These are phyloP conservation scores for Hoplodrina ambigua DNA, from an alignment of 2,888 invertebrate species.

Conservation along the genomic window DNA sequence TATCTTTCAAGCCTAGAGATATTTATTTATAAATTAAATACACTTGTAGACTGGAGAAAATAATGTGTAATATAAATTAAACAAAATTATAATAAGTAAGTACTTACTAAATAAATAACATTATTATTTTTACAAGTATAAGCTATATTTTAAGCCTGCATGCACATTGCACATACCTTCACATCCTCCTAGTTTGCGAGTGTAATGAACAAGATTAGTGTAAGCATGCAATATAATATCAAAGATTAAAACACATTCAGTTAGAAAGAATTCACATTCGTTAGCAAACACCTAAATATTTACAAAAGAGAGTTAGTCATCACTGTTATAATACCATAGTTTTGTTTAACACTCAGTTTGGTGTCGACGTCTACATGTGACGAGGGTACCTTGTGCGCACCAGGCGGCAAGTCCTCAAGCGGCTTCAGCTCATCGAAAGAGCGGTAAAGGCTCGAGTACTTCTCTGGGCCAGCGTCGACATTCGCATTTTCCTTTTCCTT, in stretches of 20 bases:
- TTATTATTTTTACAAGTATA: slow-evolving; percentile 34
- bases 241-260: slow-evolving; percentile 55
- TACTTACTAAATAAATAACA: slow-evolving; percentile 24
- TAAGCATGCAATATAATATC: slow-evolving; percentile 66
- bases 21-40: slow-evolving; percentile 20
- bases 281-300: slow-evolving; percentile 59
- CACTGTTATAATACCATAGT: slow-evolving; percentile 57
- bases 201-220: slow-evolving; percentile 67
- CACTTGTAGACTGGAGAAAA: slow-evolving; percentile 45
- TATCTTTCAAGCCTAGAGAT: slow-evolving; percentile 3
- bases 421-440: slow-evolving; percentile 86
- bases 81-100: slow-evolving; percentile 6
- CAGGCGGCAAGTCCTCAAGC: slow-evolving; percentile 81
- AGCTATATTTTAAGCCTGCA: slow-evolving; percentile 50
- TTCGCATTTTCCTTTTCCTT: slow-evolving; percentile 73
- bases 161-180: slow-evolving; percentile 62
- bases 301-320: slow-evolving; percentile 65
- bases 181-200: slow-evolving; percentile 59
- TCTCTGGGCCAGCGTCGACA: slow-evolving; percentile 73
- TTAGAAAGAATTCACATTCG: slow-evolving; percentile 50
- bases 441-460: slow-evolving; percentile 86
- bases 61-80: slow-evolving; percentile 32
- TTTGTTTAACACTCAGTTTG: slow-evolving; percentile 61
- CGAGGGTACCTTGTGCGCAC: slow-evolving; percentile 83
- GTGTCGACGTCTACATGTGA: slow-evolving; percentile 71